Conservation (phyloP, 2,888 invertebrate genomes). For the Itoplectis maculator region DNA sequence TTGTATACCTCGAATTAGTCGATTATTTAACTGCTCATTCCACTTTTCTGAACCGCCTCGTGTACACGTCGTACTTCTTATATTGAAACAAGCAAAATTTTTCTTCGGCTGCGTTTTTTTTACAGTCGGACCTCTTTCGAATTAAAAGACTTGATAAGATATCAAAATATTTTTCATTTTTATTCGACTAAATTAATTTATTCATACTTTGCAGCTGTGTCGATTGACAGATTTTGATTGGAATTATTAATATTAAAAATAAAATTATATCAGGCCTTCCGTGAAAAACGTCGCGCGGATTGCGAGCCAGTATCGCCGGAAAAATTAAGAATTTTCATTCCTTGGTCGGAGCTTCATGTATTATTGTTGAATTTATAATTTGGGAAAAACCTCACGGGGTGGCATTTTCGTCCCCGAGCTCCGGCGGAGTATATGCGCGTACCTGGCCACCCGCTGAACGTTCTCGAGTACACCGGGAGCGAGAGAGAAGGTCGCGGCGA, state of each 20-base stretch:
- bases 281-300: background rate
- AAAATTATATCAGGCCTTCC: background rate
- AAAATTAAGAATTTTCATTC: background rate
- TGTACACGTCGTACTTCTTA: too few species aligned
- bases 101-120: too few species aligned
- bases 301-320: background rate
- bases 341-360: background rate
- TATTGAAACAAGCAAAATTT: too few species aligned
- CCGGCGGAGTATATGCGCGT: constrained; percentile 30
- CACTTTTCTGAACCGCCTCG: too few species aligned
- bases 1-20: too few species aligned
- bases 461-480: constrained; percentile 32
- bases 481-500: constrained; percentile 32
- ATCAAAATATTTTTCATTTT: too few species aligned
- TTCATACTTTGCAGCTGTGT: background rate
- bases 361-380: constrained; percentile 63
- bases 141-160: too few species aligned
- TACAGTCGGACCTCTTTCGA: too few species aligned
- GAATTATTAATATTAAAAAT: background rate
- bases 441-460: constrained; percentile 69
- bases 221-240: background rate
- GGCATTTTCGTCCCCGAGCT: constrained; percentile 49
- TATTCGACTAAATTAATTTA: constrained; percentile 1
- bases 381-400: constrained; percentile 65
- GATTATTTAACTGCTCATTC: too few species aligned